phyloP scores from a whole-genome alignment of 2,797 vertebrate genomes.

The Staurois parvus region DNA sequence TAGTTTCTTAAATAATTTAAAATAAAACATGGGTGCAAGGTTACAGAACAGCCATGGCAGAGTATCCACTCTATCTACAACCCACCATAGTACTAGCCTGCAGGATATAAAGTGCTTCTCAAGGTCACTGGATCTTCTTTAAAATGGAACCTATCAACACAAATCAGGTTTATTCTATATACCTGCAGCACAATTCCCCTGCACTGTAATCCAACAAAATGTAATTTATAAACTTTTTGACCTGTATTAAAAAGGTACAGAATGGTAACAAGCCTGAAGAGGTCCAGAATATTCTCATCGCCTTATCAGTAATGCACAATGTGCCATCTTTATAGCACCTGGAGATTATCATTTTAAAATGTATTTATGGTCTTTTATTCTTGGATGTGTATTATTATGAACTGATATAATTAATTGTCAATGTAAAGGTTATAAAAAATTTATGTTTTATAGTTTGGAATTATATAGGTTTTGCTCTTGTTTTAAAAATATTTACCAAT shows the following conservation, averaged over 20 bases:
- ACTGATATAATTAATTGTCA: too few relatives aligned
- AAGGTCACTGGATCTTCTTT: slow-evolving; percentile 13
- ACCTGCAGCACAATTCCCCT: background rate
- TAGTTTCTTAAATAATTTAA: background rate
- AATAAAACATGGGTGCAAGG: too few relatives aligned
- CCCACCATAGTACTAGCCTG: slow-evolving; percentile 2
- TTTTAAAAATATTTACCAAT: too few relatives aligned
- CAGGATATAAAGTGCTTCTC: background rate
- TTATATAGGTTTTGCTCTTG: too few relatives aligned
- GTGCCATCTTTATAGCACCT: background rate
- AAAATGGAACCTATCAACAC: background rate
- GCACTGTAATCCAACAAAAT: slow-evolving; percentile 10
- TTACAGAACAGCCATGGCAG: too few relatives aligned
- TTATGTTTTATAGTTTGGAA: too few relatives aligned
- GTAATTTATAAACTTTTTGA: background rate
- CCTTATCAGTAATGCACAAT: background rate
- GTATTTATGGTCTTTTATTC: too few relatives aligned
- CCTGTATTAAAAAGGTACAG: background rate
- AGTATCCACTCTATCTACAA: background rate
- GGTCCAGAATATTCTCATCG: background rate
- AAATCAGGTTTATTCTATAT: slow-evolving; percentile 34
- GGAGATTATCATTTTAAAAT: too few relatives aligned
- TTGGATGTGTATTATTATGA: too few relatives aligned
- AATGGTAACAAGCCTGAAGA: slow-evolving; percentile 11
- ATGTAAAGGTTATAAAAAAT: too few relatives aligned